A percentile compares a stretch with the other conserved stretches of the same genome.
Conservation (phyloP, 2,797 vertebrate species). For the Siniperca obscura region DNA sequence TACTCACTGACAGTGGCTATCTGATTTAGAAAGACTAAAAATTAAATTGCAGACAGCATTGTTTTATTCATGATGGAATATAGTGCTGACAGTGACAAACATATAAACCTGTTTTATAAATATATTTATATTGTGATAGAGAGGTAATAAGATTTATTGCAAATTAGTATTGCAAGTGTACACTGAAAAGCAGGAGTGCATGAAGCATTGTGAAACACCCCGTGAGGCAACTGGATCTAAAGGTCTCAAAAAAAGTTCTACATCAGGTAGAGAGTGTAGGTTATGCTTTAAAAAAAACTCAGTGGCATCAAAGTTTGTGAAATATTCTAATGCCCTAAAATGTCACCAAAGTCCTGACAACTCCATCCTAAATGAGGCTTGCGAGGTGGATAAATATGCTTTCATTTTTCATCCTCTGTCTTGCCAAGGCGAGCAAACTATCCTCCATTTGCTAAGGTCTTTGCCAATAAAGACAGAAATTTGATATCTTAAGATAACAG, state of each 20-base stretch:
- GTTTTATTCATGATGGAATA: slow-evolving; percentile 40
- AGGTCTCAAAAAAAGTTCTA: slow-evolving; percentile 16
- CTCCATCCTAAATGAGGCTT: slow-evolving; percentile 49
- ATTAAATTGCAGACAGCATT: slow-evolving; percentile 7
- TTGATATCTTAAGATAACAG: slow-evolving; percentile 88
- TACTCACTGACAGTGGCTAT: neutral
- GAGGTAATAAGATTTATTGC: slow-evolving; percentile 1
- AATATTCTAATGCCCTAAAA: slow-evolving; percentile 43
- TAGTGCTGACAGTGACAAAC: slow-evolving; percentile 28
- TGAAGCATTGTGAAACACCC: slow-evolving; percentile 11
- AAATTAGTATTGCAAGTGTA: slow-evolving; percentile 14
- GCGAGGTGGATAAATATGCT: slow-evolving; percentile 68
- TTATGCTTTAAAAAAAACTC: slow-evolving; percentile 33
- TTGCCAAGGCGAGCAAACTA: slow-evolving; percentile 62
- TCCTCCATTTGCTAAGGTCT: slow-evolving; percentile 75
- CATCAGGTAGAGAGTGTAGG: slow-evolving; percentile 11
- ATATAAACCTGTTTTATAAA: slow-evolving; percentile 8
- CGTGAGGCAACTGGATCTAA: neutral
- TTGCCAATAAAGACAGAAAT: slow-evolving; percentile 87
- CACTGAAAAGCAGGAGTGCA: neutral
- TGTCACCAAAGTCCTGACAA: slow-evolving; percentile 54
- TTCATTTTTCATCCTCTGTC: slow-evolving; percentile 75
- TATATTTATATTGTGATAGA: neutral
- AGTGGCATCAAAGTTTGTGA: slow-evolving; percentile 30
- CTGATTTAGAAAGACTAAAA: slow-evolving; percentile 17